These are phyloP conservation scores for Argyra leucocephala DNA, from an alignment of 2,888 invertebrate genomes.

Conservation along the genomic window DNA sequence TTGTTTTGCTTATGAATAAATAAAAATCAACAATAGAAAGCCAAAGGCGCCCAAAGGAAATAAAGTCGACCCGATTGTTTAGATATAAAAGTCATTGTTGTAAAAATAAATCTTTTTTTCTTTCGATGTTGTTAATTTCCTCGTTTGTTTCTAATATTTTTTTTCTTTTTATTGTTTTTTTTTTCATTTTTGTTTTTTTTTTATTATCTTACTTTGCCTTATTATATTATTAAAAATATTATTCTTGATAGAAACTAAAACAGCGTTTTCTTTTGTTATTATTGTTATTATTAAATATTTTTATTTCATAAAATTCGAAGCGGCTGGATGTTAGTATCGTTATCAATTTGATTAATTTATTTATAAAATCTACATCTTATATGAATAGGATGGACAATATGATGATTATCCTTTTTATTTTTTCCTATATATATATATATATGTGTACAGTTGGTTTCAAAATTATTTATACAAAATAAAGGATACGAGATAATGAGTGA, in stretches of 20 bases:
- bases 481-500: too few species aligned
- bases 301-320: too few species aligned
- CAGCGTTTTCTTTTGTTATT: neutral
- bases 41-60: neutral
- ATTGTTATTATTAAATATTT: too few species aligned
- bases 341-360: conserved; percentile 4
- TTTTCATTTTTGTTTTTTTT: neutral
- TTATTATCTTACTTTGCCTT: neutral
- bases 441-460: too few species aligned
- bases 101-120: neutral
- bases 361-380: too few species aligned
- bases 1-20: too few species aligned
- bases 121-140: neutral
- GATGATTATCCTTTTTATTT: too few species aligned
- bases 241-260: neutral
- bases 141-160: neutral
- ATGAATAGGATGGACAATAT: too few species aligned
- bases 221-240: neutral
- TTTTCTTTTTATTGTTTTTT: neutral
- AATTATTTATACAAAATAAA: too few species aligned
- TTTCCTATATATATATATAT: too few species aligned
- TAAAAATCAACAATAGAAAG: neutral
- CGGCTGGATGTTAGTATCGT: neutral
- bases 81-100: neutral
- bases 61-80: neutral